phyloP scores from a whole-genome alignment of 2,113 vertebrate species.

The Hippocampus mohnikei region DNA sequence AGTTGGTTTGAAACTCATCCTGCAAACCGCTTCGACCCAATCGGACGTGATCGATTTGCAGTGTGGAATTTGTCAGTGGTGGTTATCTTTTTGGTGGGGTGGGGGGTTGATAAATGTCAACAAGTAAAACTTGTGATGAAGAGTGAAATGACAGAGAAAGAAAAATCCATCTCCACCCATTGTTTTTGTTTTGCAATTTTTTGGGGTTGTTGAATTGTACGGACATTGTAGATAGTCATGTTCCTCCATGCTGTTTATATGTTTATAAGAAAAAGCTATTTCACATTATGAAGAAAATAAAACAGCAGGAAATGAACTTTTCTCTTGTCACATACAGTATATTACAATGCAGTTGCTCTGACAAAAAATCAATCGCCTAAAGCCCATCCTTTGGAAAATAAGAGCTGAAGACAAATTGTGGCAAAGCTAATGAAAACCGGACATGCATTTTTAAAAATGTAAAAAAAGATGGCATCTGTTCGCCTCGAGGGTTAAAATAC shows the following conservation, averaged over 20 bases:
- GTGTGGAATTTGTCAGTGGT: neutral
- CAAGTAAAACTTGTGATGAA: neutral
- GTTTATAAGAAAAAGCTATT: constrained; percentile 64
- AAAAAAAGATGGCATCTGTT: too few relatives aligned
- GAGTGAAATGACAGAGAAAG: neutral
- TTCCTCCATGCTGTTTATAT: constrained; percentile 59
- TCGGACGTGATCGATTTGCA: neutral
- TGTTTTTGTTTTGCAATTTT: neutral
- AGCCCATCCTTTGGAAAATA: too few relatives aligned
- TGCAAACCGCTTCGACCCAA: neutral
- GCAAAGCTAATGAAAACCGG: too few relatives aligned
- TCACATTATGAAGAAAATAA: constrained; percentile 58
- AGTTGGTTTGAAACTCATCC: neutral
- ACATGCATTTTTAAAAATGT: too few relatives aligned
- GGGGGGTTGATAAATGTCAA: neutral
- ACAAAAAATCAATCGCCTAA: too few relatives aligned
- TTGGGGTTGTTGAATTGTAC: constrained; percentile 34
- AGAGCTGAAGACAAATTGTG: too few relatives aligned
- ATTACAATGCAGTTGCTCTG: too few relatives aligned
- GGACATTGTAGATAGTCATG: constrained; percentile 42
- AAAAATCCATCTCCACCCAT: neutral
- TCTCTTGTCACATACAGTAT: neutral
- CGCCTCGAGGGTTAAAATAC: too few relatives aligned
- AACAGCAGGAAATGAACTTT: neutral
- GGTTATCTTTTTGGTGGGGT: neutral